phyloP scores from a whole-genome alignment of 2,113 vertebrate species.

The Ammospiza nelsoni region DNA sequence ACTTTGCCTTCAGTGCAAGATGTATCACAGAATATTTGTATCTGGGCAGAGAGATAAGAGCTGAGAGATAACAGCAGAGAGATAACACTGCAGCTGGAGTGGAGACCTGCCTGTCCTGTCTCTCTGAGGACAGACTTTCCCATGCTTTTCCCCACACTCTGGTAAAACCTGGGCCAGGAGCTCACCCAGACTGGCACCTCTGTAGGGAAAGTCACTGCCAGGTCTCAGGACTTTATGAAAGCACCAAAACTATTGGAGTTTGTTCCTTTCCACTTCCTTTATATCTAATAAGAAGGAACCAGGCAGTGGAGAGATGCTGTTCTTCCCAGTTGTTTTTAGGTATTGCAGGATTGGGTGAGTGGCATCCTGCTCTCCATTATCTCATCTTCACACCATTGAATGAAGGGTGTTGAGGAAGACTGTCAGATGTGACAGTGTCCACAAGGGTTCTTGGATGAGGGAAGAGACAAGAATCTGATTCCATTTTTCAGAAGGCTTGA shows the following conservation, averaged over 20 bases:
- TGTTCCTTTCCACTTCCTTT: neutral
- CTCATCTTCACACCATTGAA: neutral
- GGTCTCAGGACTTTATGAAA: neutral
- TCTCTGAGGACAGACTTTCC: neutral
- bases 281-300: neutral
- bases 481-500: no score
- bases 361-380: neutral
- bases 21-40: neutral
- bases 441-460: no score
- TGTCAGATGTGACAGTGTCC: no score
- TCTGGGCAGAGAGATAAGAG: neutral
- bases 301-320: neutral
- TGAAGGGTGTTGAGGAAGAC: neutral
- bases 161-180: neutral
- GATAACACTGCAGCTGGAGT: neutral
- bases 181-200: neutral
- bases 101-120: neutral
- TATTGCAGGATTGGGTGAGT: neutral
- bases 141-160: neutral
- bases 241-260: neutral
- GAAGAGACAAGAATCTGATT: no score
- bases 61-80: neutral
- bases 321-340: neutral
- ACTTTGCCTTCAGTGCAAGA: neutral
- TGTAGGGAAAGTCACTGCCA: neutral